Evolutionary conservation across 1,140 invertebrate species (phyloP).

Genomic region (Battus philenor): DNA sequence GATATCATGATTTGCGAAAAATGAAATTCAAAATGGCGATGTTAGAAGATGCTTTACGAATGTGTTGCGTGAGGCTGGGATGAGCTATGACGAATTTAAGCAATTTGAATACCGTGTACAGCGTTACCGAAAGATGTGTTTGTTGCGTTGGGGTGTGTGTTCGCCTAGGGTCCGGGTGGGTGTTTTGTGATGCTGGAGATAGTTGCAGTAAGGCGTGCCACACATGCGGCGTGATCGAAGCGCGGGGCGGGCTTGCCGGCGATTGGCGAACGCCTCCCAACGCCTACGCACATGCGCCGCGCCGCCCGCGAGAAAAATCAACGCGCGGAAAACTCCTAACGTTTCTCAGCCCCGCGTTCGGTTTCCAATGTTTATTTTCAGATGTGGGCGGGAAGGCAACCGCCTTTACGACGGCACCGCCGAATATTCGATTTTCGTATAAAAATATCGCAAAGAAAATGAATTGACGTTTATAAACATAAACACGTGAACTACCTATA

Average conservation of each 20-base stretch:
- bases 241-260: conserved; percentile 41
- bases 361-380: conserved; percentile 51
- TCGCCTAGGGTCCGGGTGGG: conserved; percentile 19
- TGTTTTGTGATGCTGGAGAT: conserved; percentile 40
- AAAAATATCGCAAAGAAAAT: neutral
- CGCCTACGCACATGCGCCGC: conserved; percentile 54
- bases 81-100: too few species aligned
- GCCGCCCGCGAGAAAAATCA: conserved; percentile 55
- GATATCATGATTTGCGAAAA: too few species aligned
- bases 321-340: conserved; percentile 42
- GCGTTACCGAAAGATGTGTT: neutral
- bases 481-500: too few species aligned
- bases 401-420: conserved; percentile 33
- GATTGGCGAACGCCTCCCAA: conserved; percentile 60
- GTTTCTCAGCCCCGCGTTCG: conserved; percentile 33
- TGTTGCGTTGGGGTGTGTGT: neutral
- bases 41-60: too few species aligned
- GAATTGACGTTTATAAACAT: too few species aligned
- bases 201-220: conserved; percentile 38
- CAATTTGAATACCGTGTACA: neutral
- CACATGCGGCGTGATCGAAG: conserved; percentile 25
- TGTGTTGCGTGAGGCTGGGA: too few species aligned
- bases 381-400: conserved; percentile 43
- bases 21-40: too few species aligned
- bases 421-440: conserved; percentile 4